phyloP scores from a whole-genome alignment of 92 coral and sea anemone genomes.

The Epizoanthus illoricatus region DNA sequence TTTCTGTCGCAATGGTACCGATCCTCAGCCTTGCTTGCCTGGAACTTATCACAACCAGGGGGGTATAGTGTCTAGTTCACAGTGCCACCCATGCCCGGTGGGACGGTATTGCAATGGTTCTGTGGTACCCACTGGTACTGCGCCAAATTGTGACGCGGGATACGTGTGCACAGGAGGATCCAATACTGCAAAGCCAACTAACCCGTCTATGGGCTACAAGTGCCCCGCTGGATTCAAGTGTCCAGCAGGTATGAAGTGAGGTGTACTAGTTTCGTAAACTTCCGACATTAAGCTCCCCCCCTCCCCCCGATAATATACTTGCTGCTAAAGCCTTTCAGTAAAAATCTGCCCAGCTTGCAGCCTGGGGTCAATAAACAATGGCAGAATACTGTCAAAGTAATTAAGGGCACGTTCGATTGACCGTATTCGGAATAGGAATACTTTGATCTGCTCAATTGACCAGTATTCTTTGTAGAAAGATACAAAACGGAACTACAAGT shows the following conservation, averaged over 20 bases:
- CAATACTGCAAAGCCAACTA: conserved; percentile 74
- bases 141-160: conserved; percentile 90
- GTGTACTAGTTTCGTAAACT: no score
- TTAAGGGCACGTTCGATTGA: no score
- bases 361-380: no score
- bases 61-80: conserved; percentile 74
- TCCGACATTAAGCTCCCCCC: no score
- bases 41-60: conserved; percentile 94
- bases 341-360: no score
- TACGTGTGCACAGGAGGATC: conserved; percentile 95
- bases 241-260: conserved; percentile 58
- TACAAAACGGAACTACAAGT: no score
- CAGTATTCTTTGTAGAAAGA: no score
- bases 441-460: no score
- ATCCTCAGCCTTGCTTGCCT: conserved; percentile 82
- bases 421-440: no score
- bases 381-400: no score
- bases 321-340: no score
- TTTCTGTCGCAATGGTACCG: conserved; percentile 83
- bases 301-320: no score
- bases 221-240: conserved; percentile 94
- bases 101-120: conserved; percentile 92
- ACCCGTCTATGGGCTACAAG: conserved; percentile 78
- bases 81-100: conserved; percentile 87
- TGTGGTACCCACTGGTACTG: conserved; percentile 68